Base-by-base conservation (phyloP, 2,888 invertebrate species). In the Aricia artaxerxes region DNA sequence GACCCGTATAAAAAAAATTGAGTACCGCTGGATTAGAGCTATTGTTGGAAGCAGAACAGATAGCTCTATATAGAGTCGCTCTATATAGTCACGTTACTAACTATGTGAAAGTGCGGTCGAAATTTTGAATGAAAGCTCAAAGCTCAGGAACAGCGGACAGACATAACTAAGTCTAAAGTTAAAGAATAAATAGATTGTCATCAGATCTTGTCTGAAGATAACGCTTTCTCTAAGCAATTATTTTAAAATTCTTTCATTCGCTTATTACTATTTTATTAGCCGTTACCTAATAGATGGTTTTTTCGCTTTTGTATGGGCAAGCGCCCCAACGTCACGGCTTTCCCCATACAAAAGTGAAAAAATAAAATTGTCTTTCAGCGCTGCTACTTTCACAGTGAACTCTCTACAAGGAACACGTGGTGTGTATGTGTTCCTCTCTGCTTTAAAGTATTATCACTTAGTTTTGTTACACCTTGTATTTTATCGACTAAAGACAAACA, bases 71-170 rank as follows among this genome's bases (percentile, higher is more conserved):
- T 24, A 24, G 24, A 24, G 24, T 24, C 24, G 24, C 76, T 76
- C 5, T 44, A 13, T 69, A 69, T 49, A 75, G 49, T 75, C 49
- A 16, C 69, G 35, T 24, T 6, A 31, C 76, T 53, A 76, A 53
- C 53, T 31, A 35, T 76, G 76, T 57, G 76, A 76, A 76, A 76
- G 76, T 76, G 11, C 5, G 35, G 1, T 35, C 35, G 49, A 75
- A 44, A 75, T 75, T 49, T 75, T 75, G 69, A 69, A 69, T 69
- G 69, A 38, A 69, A 69, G 69, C 69, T 69, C 13, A 69, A 69
- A 69, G 69, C 69, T 69, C 31, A 57, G 57, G 57, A 57, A 57
- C 57, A 57, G 35, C 69, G 35, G 35, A 16, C 35, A 69, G 69
- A 69, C 31, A 69, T 38, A 38, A 35, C 64, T 64, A 31, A 11